Base-by-base conservation (phyloP, 2,888 invertebrate genomes). In the Zygogramma bicolorata region DNA sequence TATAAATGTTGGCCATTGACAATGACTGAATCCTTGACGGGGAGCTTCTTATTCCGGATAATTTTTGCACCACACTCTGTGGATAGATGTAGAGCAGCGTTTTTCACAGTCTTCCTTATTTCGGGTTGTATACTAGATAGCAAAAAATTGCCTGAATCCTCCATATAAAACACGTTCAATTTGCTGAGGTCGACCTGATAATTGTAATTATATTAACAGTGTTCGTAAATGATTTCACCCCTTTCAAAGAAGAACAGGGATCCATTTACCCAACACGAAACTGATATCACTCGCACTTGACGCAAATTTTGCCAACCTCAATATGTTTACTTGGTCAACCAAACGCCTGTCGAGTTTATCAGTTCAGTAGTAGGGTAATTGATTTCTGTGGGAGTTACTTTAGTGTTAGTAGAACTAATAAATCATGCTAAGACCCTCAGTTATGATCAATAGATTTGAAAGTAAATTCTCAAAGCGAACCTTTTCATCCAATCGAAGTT, bases 71-170 rank as follows among this genome's bases (percentile, higher is more conserved):
- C 89, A 66, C 88, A 88, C 4, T 86, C 85, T 0, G 82, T 82
- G 62, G 88, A 84, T 2, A 93, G 85, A 79, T 91, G 89, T 0
- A 80, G 77, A 0, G 88, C 88, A 1, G 90, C 90, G 58, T 85
- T 85, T 8, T 78, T 80, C 38, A 92, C 88, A 1, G 88, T 87
- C 0, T 86, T 83, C 75, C 87, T 87, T 4, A 94, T 89, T 65
- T 90, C 88, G 0, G 81, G 68, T 34, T 90, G 87, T 0, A 92
- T 90, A 7, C 86, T 85, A 15, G 90, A 84, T 2, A 90, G 79
- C 0, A 90, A 81, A 0, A 90, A 89, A 2, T 88, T 85, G 0
- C 89, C 88, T 61, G 91, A 89, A 76, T 92, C 91, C 62, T 91
- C 90, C 90, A 93, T 90, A 83, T 91, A 93, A 82, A 88, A 81